Percentiles rank a stretch among this genome's conserved stretches.
Conservation (phyloP, 2,113 vertebrate species). For the Silurus asotus region DNA sequence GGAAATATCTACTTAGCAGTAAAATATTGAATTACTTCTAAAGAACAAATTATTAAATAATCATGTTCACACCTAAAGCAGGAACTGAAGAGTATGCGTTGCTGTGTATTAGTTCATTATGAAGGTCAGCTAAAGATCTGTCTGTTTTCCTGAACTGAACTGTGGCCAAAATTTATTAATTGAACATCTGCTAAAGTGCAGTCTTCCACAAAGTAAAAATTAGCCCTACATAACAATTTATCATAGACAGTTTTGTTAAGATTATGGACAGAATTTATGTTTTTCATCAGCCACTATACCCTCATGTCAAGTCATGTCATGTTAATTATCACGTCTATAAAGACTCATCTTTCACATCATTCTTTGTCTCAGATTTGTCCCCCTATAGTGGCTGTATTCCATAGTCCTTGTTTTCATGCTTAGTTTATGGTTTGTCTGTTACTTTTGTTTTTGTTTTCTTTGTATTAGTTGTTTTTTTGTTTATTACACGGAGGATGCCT, state of each 20-base stretch:
- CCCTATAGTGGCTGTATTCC: too few species aligned
- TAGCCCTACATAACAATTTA: not conserved
- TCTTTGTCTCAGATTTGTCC: too few species aligned
- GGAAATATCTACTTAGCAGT: not conserved
- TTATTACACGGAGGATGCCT: too few species aligned
- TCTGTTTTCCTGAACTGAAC: not conserved
- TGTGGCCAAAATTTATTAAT: not conserved
- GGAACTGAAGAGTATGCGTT: not conserved
- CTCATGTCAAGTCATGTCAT: too few species aligned
- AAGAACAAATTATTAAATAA: not conserved
- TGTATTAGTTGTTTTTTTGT: too few species aligned
- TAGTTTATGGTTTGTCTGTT: not conserved
- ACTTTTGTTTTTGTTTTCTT: too few species aligned
- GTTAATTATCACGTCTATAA: too few species aligned
- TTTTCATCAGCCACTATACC: too few species aligned
- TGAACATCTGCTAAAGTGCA: conserved; percentile 6
- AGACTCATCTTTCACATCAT: too few species aligned
- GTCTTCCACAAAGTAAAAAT: not conserved
- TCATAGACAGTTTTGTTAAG: not conserved
- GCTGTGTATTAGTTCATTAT: not conserved
- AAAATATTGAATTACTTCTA: not conserved
- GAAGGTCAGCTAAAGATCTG: not conserved
- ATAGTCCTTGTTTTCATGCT: not conserved
- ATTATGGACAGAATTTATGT: too few species aligned
- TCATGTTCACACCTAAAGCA: not conserved